These are phyloP conservation scores for Chionis minor DNA, from an alignment of 2,113 vertebrate genomes.

Conservation along the genomic window DNA sequence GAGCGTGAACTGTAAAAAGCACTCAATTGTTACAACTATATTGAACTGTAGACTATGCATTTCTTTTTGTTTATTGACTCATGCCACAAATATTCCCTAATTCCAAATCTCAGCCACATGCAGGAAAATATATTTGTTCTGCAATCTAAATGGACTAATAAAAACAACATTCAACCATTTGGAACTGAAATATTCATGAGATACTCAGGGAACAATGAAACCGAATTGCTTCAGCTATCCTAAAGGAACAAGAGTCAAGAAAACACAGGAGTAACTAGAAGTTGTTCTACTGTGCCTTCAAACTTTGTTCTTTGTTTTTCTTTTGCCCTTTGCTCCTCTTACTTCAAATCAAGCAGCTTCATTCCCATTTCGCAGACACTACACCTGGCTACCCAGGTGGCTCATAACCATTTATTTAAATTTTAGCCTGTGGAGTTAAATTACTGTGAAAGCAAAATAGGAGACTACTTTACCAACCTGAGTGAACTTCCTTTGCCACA, in stretches of 20 bases:
- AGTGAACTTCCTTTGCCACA: neutral
- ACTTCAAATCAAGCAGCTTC: slow-evolving; percentile 43
- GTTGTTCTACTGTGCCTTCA: slow-evolving; percentile 55
- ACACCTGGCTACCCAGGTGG: neutral
- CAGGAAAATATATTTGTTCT: slow-evolving; percentile 64
- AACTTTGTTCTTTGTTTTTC: slow-evolving; percentile 33
- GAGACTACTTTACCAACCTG: neutral
- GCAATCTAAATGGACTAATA: slow-evolving; percentile 70
- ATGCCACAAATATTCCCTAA: slow-evolving; percentile 47
- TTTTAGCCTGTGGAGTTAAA: neutral
- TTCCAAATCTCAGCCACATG: slow-evolving; percentile 46
- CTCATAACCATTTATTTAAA: neutral
- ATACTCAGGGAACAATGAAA: slow-evolving; percentile 73
- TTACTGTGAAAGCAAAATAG: neutral
- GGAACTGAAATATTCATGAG: slow-evolving; percentile 79
- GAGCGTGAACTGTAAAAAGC: slow-evolving; percentile 39
- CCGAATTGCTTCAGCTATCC: slow-evolving; percentile 66
- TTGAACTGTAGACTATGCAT: slow-evolving; percentile 7
- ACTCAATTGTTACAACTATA: slow-evolving; percentile 33
- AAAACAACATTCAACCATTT: slow-evolving; percentile 71
- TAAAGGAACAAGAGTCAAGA: slow-evolving; percentile 66
- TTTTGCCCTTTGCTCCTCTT: slow-evolving; percentile 21
- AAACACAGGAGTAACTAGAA: slow-evolving; percentile 56
- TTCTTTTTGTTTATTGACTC: slow-evolving; percentile 58
- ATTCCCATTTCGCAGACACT: neutral